Conservation (phyloP, 2,888 invertebrate genomes). For the Dendrolimus houi region DNA sequence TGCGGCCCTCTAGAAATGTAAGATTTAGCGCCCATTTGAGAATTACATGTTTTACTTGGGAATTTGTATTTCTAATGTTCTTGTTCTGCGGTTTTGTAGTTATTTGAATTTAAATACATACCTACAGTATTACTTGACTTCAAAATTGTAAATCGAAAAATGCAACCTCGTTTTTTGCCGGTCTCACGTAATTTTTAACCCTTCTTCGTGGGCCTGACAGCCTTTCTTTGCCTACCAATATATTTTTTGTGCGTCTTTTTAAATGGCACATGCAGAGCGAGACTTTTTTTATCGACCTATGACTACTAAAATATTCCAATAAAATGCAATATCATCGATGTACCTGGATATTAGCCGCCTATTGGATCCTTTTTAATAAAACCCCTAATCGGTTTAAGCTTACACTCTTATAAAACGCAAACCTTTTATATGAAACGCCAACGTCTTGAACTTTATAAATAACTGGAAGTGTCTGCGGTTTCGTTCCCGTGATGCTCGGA, state of each 20-base stretch:
- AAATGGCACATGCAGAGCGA: slow-evolving; percentile 74
- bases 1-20: too few relatives aligned
- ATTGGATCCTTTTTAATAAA: slow-evolving; percentile 56
- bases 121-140: neutral
- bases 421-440: slow-evolving; percentile 7
- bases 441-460: neutral
- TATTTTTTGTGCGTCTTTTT: slow-evolving; percentile 63
- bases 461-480: neutral
- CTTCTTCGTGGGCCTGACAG: slow-evolving; percentile 58
- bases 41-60: too few relatives aligned
- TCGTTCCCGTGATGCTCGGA: too few relatives aligned
- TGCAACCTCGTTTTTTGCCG: slow-evolving; percentile 52
- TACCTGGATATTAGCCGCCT: slow-evolving; percentile 55
- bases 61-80: too few relatives aligned
- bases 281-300: slow-evolving; percentile 52
- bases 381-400: slow-evolving; percentile 62
- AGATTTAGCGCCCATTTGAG: too few relatives aligned
- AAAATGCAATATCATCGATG: slow-evolving; percentile 70
- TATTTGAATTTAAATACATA: too few relatives aligned
- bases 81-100: too few relatives aligned
- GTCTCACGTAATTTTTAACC: slow-evolving; percentile 61
- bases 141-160: neutral
- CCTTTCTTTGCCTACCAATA: slow-evolving; percentile 65
- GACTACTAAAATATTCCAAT: slow-evolving; percentile 28
- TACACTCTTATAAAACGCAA: slow-evolving; percentile 17